phyloP scores from a whole-genome alignment of 2,113 vertebrate species.

The Nibea albiflora region DNA sequence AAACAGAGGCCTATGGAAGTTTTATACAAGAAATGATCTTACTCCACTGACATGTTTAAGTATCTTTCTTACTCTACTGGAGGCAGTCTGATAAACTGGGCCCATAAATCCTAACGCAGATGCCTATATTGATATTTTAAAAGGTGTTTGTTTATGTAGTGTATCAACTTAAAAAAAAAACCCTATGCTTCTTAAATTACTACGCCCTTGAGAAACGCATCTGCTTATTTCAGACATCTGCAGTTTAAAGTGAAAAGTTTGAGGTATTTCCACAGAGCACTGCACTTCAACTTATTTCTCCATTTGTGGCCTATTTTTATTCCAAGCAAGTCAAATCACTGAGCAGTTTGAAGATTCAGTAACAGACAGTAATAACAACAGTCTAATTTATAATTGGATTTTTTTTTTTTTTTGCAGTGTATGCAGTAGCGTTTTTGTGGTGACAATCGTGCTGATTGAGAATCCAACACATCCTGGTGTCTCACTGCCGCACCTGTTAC shows the following conservation, averaged over 20 bases:
- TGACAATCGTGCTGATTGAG: conserved; percentile 61
- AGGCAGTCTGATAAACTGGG: not conserved
- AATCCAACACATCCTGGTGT: conserved; percentile 71
- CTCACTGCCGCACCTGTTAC: conserved; percentile 80
- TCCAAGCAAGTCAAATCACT: not conserved
- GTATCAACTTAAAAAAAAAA: not conserved
- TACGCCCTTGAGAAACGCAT: not conserved
- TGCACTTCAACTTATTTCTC: not conserved
- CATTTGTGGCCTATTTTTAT: not conserved
- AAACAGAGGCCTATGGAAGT: no score
- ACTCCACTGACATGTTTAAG: not conserved
- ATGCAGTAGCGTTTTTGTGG: conserved; percentile 31
- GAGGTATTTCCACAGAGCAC: not conserved
- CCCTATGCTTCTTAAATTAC: not conserved
- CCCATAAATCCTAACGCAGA: not conserved
- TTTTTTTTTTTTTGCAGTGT: conserved; percentile 3
- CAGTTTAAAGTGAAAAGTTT: not conserved
- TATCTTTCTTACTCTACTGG: not conserved
- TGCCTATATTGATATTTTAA: not conserved
- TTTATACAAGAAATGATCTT: not conserved
- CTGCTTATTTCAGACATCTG: no score
- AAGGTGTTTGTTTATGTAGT: not conserved
- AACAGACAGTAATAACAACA: not conserved
- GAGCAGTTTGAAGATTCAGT: not conserved
- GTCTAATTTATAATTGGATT: not conserved